These are phyloP conservation scores for Galemys pyrenaicus DNA, from an alignment of 2,113 vertebrate genomes.

Conservation along the genomic window DNA sequence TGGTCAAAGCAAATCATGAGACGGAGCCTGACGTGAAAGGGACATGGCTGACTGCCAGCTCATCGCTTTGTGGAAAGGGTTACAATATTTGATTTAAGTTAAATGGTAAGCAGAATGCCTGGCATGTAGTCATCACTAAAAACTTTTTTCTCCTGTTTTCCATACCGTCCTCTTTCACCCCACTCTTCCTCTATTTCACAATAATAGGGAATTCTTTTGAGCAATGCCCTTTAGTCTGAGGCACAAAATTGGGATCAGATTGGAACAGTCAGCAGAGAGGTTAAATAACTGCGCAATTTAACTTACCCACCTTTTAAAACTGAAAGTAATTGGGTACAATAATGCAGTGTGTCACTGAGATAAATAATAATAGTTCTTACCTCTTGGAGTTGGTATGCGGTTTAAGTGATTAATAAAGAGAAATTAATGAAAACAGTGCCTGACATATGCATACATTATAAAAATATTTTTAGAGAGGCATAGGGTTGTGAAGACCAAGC, in stretches of 20 bases:
- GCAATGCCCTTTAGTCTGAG: neutral
- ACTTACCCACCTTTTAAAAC: neutral
- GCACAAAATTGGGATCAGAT: neutral
- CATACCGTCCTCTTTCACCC: neutral
- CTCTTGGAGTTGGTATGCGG: neutral
- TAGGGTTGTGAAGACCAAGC: neutral
- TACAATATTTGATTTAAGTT: constrained; percentile 1
- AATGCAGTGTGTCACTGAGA: neutral
- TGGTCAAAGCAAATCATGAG: neutral
- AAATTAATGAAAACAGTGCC: neutral
- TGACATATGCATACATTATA: neutral
- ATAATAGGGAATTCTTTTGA: neutral
- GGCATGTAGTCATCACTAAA: neutral
- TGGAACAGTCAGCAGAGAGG: neutral
- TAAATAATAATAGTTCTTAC: neutral
- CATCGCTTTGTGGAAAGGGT: neutral
- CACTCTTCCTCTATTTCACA: neutral
- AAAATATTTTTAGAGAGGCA: neutral
- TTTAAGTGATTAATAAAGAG: neutral
- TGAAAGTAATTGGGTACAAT: no score
- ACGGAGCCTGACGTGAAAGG: neutral
- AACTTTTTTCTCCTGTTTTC: neutral
- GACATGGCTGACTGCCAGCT: neutral
- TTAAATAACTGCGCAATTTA: neutral
- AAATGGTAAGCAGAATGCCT: neutral